phyloP scores from a whole-genome alignment of 35 echinoderm and acorn worm genomes.

The Lytechinus pictus region DNA sequence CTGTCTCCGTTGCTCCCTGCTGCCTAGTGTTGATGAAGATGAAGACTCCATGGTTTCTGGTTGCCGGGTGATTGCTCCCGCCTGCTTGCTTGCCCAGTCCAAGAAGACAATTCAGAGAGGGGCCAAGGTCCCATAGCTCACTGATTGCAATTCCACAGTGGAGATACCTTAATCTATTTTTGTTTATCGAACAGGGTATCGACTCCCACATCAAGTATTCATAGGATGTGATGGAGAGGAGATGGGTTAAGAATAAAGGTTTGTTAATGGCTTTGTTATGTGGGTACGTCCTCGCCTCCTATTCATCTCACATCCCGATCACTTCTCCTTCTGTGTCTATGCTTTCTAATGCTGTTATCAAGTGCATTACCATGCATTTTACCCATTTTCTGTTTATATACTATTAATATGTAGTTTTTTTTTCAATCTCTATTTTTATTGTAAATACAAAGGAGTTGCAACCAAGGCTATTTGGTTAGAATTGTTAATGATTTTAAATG shows the following conservation, averaged over 20 bases:
- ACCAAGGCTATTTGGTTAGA: too few relatives aligned
- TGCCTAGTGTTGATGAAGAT: background rate
- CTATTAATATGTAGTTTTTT: too few relatives aligned
- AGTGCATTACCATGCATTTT: background rate
- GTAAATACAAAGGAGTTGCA: too few relatives aligned
- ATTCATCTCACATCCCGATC: background rate
- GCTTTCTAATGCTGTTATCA: background rate
- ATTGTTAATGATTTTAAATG: too few relatives aligned
- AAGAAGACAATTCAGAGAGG: background rate
- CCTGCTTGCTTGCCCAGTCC: background rate
- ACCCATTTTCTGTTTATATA: background rate
- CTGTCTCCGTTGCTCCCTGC: background rate
- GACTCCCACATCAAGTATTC: background rate
- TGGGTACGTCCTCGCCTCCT: background rate
- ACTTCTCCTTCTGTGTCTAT: background rate
- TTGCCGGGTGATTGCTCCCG: slow-evolving; percentile 2
- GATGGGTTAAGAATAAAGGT: background rate
- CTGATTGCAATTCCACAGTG: background rate
- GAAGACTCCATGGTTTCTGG: background rate
- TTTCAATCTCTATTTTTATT: too few relatives aligned
- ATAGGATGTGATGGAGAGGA: background rate
- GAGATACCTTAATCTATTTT: slow-evolving; percentile 35
- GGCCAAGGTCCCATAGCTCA: background rate
- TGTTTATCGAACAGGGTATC: background rate
- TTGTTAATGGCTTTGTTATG: background rate